phyloP scores from a whole-genome alignment of 2,888 invertebrate species.

The Pristionchus mayeri region DNA sequence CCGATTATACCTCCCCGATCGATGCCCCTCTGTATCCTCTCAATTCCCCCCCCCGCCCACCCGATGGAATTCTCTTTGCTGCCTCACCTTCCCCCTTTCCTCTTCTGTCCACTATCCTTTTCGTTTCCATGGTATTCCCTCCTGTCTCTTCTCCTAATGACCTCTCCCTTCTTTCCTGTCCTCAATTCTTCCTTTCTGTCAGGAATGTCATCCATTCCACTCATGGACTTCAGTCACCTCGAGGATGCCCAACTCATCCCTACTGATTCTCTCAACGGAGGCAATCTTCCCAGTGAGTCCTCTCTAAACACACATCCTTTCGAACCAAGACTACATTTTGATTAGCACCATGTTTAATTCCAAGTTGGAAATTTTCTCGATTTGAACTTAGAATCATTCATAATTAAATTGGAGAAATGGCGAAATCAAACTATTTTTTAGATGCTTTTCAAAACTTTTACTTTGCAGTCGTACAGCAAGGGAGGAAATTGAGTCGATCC shows the following conservation, averaged over 20 bases:
- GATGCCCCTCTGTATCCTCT: neutral
- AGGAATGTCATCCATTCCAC: slow-evolving; percentile 10
- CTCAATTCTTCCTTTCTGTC: neutral
- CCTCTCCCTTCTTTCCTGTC: neutral
- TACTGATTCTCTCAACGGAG: neutral
- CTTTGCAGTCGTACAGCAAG: neutral
- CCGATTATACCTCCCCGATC: slow-evolving; percentile 13
- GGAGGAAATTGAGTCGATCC: neutral
- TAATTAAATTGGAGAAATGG: too few relatives aligned
- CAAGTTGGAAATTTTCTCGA: too few relatives aligned
- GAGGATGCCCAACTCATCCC: neutral
- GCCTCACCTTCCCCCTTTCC: neutral
- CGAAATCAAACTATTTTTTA: too few relatives aligned
- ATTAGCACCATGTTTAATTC: neutral
- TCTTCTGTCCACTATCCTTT: neutral
- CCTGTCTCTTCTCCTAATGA: neutral
- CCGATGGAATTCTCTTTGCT: neutral
- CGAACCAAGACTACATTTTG: neutral
- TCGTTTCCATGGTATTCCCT: slow-evolving; percentile 35
- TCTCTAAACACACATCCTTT: neutral
- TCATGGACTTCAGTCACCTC: slow-evolving; percentile 5
- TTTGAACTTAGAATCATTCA: too few relatives aligned
- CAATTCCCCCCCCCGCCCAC: neutral
- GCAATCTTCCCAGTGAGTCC: neutral
- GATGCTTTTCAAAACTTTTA: too few relatives aligned